Evolutionary conservation across 1,140 invertebrate genomes (phyloP).

Genomic region (Eupristina koningsbergeri): DNA sequence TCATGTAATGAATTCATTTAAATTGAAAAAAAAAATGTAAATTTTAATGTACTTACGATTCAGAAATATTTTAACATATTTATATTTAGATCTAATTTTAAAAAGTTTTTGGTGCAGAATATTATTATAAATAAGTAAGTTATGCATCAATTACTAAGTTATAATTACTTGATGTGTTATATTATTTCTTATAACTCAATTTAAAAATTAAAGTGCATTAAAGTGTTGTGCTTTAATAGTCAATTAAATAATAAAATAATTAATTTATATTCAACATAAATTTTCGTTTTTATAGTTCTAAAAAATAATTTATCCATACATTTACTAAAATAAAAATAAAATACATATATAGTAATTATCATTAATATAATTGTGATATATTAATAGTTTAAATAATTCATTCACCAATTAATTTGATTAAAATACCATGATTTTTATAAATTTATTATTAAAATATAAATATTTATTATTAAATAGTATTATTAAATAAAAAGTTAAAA

Average conservation of each 20-base stretch:
- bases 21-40: neutral
- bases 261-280: neutral
- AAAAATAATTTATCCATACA: neutral
- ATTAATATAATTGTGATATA: conserved; percentile 10
- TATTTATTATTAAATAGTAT: neutral
- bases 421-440: no score
- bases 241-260: neutral
- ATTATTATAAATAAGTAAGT: neutral
- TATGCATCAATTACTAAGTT: neutral
- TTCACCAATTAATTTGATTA: neutral
- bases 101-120: neutral
- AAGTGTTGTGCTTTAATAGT: neutral
- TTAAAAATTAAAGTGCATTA: neutral
- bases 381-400: neutral
- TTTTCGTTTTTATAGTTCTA: neutral
- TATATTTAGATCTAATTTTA: neutral
- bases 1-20: neutral
- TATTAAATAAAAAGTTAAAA: neutral
- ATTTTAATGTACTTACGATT: neutral
- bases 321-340: neutral
- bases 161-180: neutral
- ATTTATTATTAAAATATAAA: no score
- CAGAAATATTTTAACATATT: neutral
- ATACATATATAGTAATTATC: neutral
- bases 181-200: neutral